Evolutionary conservation across 1,140 invertebrate genomes (phyloP), one percentile per base, ranked within the genome.

Genomic region (Lepidostoma basale): DNA sequence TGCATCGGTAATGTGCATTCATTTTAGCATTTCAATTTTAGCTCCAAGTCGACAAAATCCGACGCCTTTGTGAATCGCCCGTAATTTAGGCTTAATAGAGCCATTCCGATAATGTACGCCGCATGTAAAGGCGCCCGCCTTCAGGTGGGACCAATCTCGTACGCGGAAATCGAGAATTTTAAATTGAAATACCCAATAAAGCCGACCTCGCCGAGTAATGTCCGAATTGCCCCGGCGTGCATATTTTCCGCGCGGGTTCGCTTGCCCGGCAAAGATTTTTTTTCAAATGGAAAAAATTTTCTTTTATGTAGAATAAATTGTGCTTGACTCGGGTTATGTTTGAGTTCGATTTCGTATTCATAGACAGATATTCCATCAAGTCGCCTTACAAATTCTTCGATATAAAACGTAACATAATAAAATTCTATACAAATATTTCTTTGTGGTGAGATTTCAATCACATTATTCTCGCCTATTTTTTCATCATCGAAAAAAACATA

Each of bases 21-120:
- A 56, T 56, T 56, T n/a, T 56, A 36, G 52, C 26, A 60, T 12
- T 60, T 60, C 36, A 60, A 60, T 60, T 60, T 60, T 42, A 22
- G 16, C 52, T 39, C 30, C 56, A 60, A 60, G 56, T 60, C 33
- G n/a, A 25, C 56, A 40, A 40, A 60, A 60, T 8, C 56, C 56
- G 12, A 40, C 22, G 39, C 56, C 39, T 60, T 60, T 60, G 56
- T 60, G 22, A 42, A 60, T 42, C 22, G 22, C 12, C 56, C 39
- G 56, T 60, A 60, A 40, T 22, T 60, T 60, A 26, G 39, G n/a
- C 23, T 42, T 42, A 25, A 26, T 60, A 25, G 56, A 42, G 23
- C 36, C 56, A 60, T 60, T 42, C 12, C 12, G 8, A 23, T 42
- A 60, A 60, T 60, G 23, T 42, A 60, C 30, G 16, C 52, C 25